Conservation (phyloP, 2,888 invertebrate genomes). For the Zygaena filipendulae region DNA sequence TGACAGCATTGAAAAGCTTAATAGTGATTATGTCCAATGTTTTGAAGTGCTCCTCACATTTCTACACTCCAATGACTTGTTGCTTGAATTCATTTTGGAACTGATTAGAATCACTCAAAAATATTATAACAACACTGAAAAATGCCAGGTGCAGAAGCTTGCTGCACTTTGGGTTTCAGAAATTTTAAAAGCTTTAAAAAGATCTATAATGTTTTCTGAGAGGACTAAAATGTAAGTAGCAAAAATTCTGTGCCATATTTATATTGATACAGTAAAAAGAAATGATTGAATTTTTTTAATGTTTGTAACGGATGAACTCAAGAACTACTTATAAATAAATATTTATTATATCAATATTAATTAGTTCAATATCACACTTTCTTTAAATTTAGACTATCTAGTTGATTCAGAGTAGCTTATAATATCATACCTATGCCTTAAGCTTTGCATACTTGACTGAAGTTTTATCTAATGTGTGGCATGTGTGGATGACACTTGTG, state of each 20-base stretch:
- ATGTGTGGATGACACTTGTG: no score
- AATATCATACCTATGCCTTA: no score
- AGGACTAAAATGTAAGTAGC: conserved; percentile 36
- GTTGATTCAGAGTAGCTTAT: no score
- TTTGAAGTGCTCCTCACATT: conserved; percentile 67
- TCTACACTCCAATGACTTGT: conserved; percentile 57
- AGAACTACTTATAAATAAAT: no score
- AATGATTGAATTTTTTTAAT: conserved; percentile 2
- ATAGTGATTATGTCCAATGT: conserved; percentile 37
- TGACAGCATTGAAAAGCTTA: conserved; percentile 25
- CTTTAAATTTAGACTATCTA: no score
- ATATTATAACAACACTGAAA: conserved; percentile 27
- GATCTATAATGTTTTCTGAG: conserved; percentile 35
- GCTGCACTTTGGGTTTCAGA: conserved; percentile 67
- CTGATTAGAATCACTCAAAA: conserved; percentile 47
- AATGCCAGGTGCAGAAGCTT: conserved; percentile 35
- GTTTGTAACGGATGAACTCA: no score
- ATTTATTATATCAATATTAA: no score
- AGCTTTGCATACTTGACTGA: no score
- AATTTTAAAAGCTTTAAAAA: conserved; percentile 49
- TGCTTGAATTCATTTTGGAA: conserved; percentile 52
- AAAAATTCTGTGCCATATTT: no score
- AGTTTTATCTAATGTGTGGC: no score
- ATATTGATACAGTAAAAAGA: neutral
- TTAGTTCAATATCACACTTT: no score